A percentile compares a stretch with the other conserved stretches of the same genome.
Conservation (phyloP, 2,888 invertebrate genomes). For the Clanis bilineata region DNA sequence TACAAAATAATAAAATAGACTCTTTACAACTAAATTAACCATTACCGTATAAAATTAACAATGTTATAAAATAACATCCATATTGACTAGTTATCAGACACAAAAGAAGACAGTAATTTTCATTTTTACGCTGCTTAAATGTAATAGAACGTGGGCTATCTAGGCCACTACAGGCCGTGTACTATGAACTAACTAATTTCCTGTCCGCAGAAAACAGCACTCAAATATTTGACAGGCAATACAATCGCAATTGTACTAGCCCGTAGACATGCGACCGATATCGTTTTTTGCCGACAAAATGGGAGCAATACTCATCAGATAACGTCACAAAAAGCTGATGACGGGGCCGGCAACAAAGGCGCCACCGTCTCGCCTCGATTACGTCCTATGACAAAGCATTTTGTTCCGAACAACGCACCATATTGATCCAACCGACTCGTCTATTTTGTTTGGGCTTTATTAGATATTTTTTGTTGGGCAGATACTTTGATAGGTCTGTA, state of each 20-base stretch:
- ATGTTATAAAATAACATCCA: background rate
- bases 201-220: background rate
- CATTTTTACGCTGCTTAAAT: conserved; percentile 3
- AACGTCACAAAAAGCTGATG: conserved; percentile 75
- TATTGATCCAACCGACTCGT: conserved; percentile 79
- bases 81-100: background rate
- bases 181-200: background rate
- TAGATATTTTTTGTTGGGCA: conserved; percentile 64
- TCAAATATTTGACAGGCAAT: conserved; percentile 16
- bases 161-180: background rate
- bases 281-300: conserved; percentile 72
- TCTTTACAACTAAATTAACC: background rate
- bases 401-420: conserved; percentile 75
- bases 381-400: conserved; percentile 80
- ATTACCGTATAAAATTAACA: background rate
- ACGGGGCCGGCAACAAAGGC: conserved; percentile 71
- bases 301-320: conserved; percentile 81
- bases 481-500: conserved; percentile 44
- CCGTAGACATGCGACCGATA: conserved; percentile 40
- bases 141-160: background rate
- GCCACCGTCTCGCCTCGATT: conserved; percentile 79
- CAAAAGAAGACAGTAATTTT: background rate
- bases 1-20: background rate
- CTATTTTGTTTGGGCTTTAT: conserved; percentile 75
- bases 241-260: conserved; percentile 21